Evolutionary conservation across 2,113 vertebrate genomes (phyloP).

Genomic region (Amphilophus citrinellus): DNA sequence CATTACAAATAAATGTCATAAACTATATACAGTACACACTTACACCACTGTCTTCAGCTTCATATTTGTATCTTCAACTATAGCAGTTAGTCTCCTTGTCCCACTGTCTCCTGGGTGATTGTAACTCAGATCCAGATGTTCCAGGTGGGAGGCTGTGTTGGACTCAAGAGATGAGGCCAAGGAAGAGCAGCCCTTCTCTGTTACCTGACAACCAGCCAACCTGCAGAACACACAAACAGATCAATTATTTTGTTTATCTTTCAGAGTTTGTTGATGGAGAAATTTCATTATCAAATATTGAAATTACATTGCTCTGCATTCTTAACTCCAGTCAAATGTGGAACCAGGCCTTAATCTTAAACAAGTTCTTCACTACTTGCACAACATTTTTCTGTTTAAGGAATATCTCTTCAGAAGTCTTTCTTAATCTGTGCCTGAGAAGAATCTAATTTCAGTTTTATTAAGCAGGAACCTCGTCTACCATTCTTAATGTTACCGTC

Average conservation of each 20-base stretch:
- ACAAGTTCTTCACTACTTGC: too few relatives aligned
- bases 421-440: too few relatives aligned
- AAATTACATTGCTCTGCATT: background rate
- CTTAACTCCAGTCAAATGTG: too few relatives aligned
- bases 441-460: too few relatives aligned
- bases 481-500: too few relatives aligned
- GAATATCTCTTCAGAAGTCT: too few relatives aligned
- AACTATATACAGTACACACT: background rate
- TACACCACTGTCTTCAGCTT: constrained; percentile 40
- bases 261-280: background rate
- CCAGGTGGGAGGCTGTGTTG: background rate
- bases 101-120: constrained; percentile 47
- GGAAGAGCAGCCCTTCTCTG: constrained; percentile 38
- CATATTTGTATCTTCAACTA: background rate
- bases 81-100: background rate
- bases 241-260: background rate
- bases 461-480: too few relatives aligned
- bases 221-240: constrained; percentile 11
- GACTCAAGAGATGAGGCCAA: constrained; percentile 30
- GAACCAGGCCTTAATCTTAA: too few relatives aligned
- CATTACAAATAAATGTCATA: background rate
- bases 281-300: background rate
- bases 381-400: too few relatives aligned
- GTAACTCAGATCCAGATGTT: constrained; percentile 56
- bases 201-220: constrained; percentile 55